Evolutionary conservation across 1,140 invertebrate species (phyloP), one percentile per base, ranked within the genome.

Genomic region (Stratiolaelaps scimitus): DNA sequence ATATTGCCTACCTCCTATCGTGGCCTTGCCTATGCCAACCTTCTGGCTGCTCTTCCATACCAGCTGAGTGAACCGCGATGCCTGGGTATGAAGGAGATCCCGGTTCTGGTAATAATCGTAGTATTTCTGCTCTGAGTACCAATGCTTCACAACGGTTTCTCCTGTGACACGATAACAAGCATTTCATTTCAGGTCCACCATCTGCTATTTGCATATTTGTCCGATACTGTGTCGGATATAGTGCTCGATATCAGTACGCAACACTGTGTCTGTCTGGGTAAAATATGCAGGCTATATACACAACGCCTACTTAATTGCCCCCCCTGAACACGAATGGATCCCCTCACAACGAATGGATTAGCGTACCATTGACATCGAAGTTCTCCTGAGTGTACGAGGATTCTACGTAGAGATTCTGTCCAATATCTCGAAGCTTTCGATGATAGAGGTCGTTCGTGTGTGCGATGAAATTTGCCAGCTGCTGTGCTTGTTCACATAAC

Each of bases 381-480:
- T 60, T 60, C 23, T 60, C 53, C 15, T 60, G 26, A 15, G 53
- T 60, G 23, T 60, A 60, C 23, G 53, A 60, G 17, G 53, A 60
- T 26, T 60, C 17, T 2, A 60, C 53, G 72, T 85, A 86, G 17
- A 87, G 76, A 76, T 86, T 87, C 73, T 87, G 84, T 19, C 85
- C 85, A 15, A 86, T 81, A 67, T 83, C 82, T 67, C 82, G 79
- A 72, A 85, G 82, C 70, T 84, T 84, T 65, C 76, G 76, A 70
- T 85, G 80, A 74, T 87, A 84, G 74, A 89, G 86, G 66, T 81
- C 81, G 73, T 86, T 85, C 0, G 82, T 85, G 69, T 85, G 84
- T 7, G 85, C 86, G 65, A 90, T 76, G 71, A 88, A 83, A 73
- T 89, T 88, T 1, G 87, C 87, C 87, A 86, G 89, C 23, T 84